Evolutionary conservation across 1,140 invertebrate genomes (phyloP).

Genomic region (Drosophila kepulauana): DNA sequence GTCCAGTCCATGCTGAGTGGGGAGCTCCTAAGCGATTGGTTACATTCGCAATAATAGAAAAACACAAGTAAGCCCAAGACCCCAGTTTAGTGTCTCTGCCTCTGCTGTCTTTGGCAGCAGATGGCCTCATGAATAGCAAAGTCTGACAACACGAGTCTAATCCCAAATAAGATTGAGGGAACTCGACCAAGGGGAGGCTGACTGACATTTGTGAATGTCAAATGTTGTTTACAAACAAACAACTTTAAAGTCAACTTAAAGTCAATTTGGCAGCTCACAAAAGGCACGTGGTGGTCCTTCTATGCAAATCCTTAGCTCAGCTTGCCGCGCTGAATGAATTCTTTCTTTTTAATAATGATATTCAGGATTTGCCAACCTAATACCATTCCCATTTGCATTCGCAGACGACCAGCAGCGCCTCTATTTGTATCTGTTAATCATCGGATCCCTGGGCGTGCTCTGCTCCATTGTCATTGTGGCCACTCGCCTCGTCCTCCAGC

Average conservation of each 20-base stretch:
- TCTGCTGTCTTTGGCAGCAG: not conserved
- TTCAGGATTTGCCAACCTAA: not conserved
- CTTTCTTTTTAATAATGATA: conserved; percentile 30
- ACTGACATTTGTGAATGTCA: conserved; percentile 45
- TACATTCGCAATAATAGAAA: conserved; percentile 24
- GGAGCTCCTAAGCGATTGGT: conserved; percentile 5
- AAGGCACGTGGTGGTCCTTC: not conserved
- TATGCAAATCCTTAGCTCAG: conserved; percentile 35
- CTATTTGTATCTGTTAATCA: conserved; percentile 91
- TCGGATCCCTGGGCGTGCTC: conserved; percentile 89
- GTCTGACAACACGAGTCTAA: conserved; percentile 28
- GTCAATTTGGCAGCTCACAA: conserved; percentile 20
- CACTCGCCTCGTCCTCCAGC: conserved; percentile 87
- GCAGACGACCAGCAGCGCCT: conserved; percentile 92
- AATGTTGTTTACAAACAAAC: conserved; percentile 50
- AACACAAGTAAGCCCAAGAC: conserved; percentile 13
- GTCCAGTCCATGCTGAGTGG: not conserved
- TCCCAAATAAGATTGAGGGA: conserved; percentile 20
- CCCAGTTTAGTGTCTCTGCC: not conserved
- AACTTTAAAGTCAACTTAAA: conserved; percentile 40
- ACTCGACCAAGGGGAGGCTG: conserved; percentile 4
- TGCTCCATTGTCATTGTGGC: conserved; percentile 89
- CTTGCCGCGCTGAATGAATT: conserved; percentile 4
- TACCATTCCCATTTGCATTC: conserved; percentile 37
- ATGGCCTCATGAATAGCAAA: conserved; percentile 10